Evolutionary conservation across 2,113 vertebrate genomes (phyloP), one percentile per base, ranked within the genome.

Genomic region (Myotis davidii): DNA sequence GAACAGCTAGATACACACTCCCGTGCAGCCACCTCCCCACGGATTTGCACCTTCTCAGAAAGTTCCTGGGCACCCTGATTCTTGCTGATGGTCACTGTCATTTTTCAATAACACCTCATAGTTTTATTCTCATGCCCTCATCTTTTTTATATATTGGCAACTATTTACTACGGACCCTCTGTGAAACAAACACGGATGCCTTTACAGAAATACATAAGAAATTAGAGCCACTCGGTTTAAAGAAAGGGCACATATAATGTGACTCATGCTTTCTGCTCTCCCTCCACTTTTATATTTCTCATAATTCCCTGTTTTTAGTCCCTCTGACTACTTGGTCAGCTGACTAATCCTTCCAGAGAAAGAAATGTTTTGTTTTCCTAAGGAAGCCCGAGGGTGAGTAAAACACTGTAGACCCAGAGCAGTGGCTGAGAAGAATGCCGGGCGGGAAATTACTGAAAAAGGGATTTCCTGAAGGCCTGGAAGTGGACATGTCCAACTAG

Each of bases 281-380:
- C 37, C 34, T 82, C 20, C 20, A 74, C 32, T 21, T 67, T n/a
- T 4, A 5, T 25, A 42, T 39, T 94, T 84, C 52, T 45, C 77
- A 70, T 93, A 39, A 81, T n/a, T 37, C 14, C 50, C 32, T 23
- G 27, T 78, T 79, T 48, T 78, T 45, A 64, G 56, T 45, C 2
- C 7, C 56, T 79, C 27, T 73, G 34, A 90, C 91, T 69, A 85
- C 9, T 82, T 25, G 52, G 13, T 48, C 48, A 74, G 18, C 27
- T 95, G 92, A 88, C 69, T 92, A 91, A 89, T 72, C 76, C 25
- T 96, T 92, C 50, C 72, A 52, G 79, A 93, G 76, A 90, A 95
- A 73, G 10, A 56, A 42, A 32, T 81, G 54, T 70, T 90, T 91
- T 59, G 59, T 61, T 61, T 95, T 95, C 95, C 76, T 93, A 69